Evolutionary conservation across 2,113 vertebrate species (phyloP), one percentile per base, ranked within the genome.

Genomic region (Menidia beryllina): DNA sequence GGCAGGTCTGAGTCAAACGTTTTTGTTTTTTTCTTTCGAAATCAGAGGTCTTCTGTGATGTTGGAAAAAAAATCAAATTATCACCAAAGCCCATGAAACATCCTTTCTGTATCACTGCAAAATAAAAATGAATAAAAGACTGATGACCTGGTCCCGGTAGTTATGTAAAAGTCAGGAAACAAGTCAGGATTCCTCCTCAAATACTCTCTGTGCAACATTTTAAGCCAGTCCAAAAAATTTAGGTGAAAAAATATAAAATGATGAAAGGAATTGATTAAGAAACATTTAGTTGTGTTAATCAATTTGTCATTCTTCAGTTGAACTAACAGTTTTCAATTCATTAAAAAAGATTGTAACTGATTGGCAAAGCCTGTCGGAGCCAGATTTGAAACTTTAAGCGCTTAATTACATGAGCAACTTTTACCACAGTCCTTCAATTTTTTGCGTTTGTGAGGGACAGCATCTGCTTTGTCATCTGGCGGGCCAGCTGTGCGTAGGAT

Each of bases 401-500:
- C n/a, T n/a, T 45, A 21, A 23, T 38, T 38, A 19, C 6, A 45
- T 45, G 41, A 45, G 17, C 19, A 20, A 25, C 21, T 67, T 43
- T 45, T 27, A 51, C n/a, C 23, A 10, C 52, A n/a, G 27, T 70
- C 30, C 38, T 25, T 23, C 58, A 6, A 15, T 60, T 27, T 72
- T 71, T 64, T 27, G 47, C 23, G 38, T 63, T 77, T 52, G 57
- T 64, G 23, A 70, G 30, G n/a, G 52, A 52, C 55, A 57, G 4
- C 20, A 34, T 38, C 41, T 64, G 65, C 21, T 58, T 50, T 11
- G 63, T 72, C 57, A 72, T 65, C 66, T 86, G 62, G 27, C 19
- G 47, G 49, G 10, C 21, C 60, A 66, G 11, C 4, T 1, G 15
- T 2, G 15, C 27, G 36, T 19, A 69, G 1, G n/a, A 54, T 48